phyloP scores from a whole-genome alignment of 2,797 vertebrate species.

The Spinibarbus caldwelli region DNA sequence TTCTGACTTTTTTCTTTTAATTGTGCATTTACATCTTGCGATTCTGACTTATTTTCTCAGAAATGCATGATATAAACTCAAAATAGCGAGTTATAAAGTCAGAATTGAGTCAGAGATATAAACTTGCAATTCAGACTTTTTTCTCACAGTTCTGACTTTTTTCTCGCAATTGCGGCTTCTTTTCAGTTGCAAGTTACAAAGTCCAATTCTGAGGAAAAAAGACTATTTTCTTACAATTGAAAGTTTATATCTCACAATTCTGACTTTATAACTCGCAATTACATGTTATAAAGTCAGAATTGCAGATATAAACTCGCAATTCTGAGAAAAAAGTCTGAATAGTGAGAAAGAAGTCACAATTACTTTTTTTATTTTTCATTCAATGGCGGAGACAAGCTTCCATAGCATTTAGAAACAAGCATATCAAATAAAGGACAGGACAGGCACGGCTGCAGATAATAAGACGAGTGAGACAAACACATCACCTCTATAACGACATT shows the following conservation, averaged over 20 bases:
- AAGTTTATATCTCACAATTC: not conserved
- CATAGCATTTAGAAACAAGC: not conserved
- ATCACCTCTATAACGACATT: conserved; percentile 28
- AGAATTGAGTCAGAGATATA: too few species aligned
- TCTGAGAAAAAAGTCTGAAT: not conserved
- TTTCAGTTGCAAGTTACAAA: not conserved
- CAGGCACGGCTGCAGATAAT: conserved; percentile 19
- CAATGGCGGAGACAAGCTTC: not conserved
- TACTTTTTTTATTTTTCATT: not conserved
- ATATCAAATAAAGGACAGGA: conserved; percentile 33
- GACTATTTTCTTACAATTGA: not conserved
- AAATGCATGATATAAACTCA: too few species aligned
- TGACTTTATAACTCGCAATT: not conserved
- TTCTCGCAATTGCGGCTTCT: not conserved
- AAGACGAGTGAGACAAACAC: conserved; percentile 18
- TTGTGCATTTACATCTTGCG: too few species aligned
- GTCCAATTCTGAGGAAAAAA: not conserved
- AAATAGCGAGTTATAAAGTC: too few species aligned
- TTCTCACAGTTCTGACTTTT: too few species aligned
- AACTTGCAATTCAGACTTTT: too few species aligned
- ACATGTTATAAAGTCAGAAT: too few species aligned
- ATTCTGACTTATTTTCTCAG: too few species aligned
- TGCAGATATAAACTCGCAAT: too few species aligned
- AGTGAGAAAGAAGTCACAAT: not conserved
- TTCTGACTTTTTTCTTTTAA: too few species aligned